phyloP scores from a whole-genome alignment of 2,888 invertebrate genomes.

The Napeogenes sylphis region DNA sequence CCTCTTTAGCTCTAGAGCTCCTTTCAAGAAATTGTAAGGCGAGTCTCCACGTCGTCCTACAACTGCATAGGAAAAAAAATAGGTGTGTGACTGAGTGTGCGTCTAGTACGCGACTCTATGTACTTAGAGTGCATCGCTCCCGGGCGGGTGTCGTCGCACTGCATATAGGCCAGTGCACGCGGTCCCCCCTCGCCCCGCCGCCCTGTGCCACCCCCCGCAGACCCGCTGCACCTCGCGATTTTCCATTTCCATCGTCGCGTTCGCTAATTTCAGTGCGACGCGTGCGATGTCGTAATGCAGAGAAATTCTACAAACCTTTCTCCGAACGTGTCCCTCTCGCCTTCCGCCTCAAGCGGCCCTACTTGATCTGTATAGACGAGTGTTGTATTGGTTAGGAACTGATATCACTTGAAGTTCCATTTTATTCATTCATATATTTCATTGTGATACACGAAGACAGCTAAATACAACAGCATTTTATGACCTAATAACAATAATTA shows the following conservation, averaged over 20 bases:
- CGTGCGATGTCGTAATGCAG: slow-evolving; percentile 57
- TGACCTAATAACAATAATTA: no score
- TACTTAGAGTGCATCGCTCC: slow-evolving; percentile 76
- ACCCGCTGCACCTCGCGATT: slow-evolving; percentile 65
- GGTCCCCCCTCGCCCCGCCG: slow-evolving; percentile 58
- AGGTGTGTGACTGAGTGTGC: slow-evolving; percentile 66
- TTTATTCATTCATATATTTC: no score
- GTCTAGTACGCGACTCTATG: slow-evolving; percentile 68
- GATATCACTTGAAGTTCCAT: no score
- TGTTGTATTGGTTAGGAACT: no score
- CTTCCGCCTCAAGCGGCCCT: slow-evolving; percentile 52
- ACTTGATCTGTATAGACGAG: background rate
- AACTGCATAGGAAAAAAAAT: slow-evolving; percentile 62
- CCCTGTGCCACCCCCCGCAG: slow-evolving; percentile 34
- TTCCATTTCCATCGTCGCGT: slow-evolving; percentile 71
- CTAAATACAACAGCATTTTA: no score
- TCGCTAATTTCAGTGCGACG: slow-evolving; percentile 61
- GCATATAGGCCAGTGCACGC: slow-evolving; percentile 78
- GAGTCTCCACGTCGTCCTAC: slow-evolving; percentile 58
- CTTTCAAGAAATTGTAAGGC: slow-evolving; percentile 63
- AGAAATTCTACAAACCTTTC: slow-evolving; percentile 65
- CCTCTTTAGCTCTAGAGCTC: slow-evolving; percentile 56
- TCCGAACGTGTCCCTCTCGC: slow-evolving; percentile 42
- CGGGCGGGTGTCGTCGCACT: slow-evolving; percentile 76
- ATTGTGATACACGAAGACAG: no score